Evolutionary conservation across 2,888 invertebrate species (phyloP).

Genomic region (Camptogramma bilineatum): DNA sequence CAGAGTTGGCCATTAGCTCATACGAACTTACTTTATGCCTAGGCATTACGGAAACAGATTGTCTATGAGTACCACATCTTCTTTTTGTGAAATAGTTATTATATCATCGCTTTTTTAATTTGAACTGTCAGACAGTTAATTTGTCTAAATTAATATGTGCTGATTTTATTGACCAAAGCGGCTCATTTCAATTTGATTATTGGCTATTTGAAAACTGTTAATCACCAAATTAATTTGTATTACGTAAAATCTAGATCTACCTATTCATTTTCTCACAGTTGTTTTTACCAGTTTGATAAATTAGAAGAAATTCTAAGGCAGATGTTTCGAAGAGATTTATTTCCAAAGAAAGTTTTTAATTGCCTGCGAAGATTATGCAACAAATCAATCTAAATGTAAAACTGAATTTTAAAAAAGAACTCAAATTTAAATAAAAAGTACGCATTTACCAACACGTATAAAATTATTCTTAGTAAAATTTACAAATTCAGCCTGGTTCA

Average conservation of each 20-base stretch:
- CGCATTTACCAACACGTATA: background rate
- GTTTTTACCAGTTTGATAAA: slow-evolving; percentile 19
- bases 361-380: slow-evolving; percentile 38
- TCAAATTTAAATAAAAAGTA: background rate
- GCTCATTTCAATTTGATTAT: slow-evolving; percentile 31
- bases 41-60: no score
- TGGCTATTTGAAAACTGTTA: slow-evolving; percentile 23
- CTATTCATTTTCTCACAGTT: slow-evolving; percentile 11
- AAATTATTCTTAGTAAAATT: no score
- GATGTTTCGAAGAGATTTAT: slow-evolving; percentile 40
- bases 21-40: no score
- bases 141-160: slow-evolving; percentile 9
- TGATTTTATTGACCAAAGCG: background rate
- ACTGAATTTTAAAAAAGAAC: background rate
- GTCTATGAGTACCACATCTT: no score
- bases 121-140: slow-evolving; percentile 16
- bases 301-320: slow-evolving; percentile 32
- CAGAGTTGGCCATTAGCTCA: no score
- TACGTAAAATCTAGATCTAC: slow-evolving; percentile 44
- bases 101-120: background rate
- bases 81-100: background rate
- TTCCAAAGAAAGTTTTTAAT: slow-evolving; percentile 44
- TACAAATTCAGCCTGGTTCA: no score
- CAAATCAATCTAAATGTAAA: slow-evolving; percentile 15
- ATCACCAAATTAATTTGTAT: slow-evolving; percentile 35